phyloP scores from a whole-genome alignment of 2,797 vertebrate genomes.

The Lateolabrax maculatus region DNA sequence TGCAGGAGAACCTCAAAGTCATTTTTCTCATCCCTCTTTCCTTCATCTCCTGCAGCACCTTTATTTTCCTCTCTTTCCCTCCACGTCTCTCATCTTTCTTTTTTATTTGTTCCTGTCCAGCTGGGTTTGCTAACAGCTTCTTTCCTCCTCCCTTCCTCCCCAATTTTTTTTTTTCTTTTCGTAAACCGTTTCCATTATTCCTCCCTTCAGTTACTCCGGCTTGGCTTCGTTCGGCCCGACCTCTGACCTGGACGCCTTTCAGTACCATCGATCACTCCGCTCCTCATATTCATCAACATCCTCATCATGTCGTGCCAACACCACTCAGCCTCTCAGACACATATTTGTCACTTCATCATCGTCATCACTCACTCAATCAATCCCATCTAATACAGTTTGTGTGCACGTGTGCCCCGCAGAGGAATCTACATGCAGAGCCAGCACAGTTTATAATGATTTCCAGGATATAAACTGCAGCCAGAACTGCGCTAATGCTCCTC shows the following conservation, averaged over 20 bases:
- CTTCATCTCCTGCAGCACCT: neutral
- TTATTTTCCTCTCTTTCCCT: neutral
- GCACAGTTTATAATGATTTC: slow-evolving; percentile 23
- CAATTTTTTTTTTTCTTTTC: neutral
- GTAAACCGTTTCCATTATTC: neutral
- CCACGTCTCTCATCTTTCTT: slow-evolving; percentile 18
- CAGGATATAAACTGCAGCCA: slow-evolving; percentile 18
- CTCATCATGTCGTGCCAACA: neutral
- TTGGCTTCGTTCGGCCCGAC: neutral
- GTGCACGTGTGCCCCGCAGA: neutral
- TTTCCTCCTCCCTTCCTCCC: neutral
- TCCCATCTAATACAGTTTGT: neutral
- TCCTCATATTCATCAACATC: neutral
- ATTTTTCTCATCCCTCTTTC: neutral
- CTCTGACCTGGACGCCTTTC: neutral
- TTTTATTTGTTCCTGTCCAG: slow-evolving; percentile 18
- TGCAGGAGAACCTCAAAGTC: too few species aligned
- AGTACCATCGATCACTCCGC: neutral
- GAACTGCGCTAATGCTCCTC: neutral
- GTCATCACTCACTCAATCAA: neutral
- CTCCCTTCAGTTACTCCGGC: neutral
- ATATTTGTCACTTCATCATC: slow-evolving; percentile 34
- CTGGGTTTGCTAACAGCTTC: slow-evolving; percentile 7
- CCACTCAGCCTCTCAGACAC: neutral
- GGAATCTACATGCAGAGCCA: slow-evolving; percentile 1